Conservation (phyloP, 1,140 invertebrate genomes). For the Calliphora vicina region DNA sequence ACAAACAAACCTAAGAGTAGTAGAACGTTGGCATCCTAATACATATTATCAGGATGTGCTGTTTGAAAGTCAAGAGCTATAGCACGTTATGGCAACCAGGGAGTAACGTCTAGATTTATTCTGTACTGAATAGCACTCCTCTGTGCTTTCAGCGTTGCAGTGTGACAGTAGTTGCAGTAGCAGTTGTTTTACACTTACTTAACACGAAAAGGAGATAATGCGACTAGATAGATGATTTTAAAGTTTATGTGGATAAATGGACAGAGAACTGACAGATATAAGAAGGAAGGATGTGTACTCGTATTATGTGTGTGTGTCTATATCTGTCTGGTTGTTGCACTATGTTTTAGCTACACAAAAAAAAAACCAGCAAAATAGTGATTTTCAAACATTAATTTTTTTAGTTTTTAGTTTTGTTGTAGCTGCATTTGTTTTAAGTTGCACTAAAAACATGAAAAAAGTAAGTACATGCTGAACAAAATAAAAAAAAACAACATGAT, state of each 20-base stretch:
- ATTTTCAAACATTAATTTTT: conserved; percentile 5
- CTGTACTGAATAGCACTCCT: not conserved
- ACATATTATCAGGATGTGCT: not conserved
- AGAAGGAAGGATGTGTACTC: conserved; percentile 21
- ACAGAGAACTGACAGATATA: conserved; percentile 23
- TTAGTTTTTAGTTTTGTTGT: not conserved
- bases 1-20: too few species aligned
- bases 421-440: too few species aligned
- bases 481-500: not conserved
- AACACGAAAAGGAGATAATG: conserved; percentile 29
- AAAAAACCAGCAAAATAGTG: not conserved
- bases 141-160: not conserved
- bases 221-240: conserved; percentile 24
- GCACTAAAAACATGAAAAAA: too few species aligned
- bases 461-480: not conserved
- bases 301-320: too few species aligned
- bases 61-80: not conserved
- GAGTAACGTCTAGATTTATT: not conserved
- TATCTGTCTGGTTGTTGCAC: not conserved
- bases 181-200: conserved; percentile 29
- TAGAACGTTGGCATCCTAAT: not conserved
- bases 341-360: not conserved
- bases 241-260: conserved; percentile 34
- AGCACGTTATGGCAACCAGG: not conserved
- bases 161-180: conserved; percentile 26